These are phyloP conservation scores for Pseudorasbora parva DNA, from an alignment of 2,113 vertebrate genomes.

Conservation along the genomic window DNA sequence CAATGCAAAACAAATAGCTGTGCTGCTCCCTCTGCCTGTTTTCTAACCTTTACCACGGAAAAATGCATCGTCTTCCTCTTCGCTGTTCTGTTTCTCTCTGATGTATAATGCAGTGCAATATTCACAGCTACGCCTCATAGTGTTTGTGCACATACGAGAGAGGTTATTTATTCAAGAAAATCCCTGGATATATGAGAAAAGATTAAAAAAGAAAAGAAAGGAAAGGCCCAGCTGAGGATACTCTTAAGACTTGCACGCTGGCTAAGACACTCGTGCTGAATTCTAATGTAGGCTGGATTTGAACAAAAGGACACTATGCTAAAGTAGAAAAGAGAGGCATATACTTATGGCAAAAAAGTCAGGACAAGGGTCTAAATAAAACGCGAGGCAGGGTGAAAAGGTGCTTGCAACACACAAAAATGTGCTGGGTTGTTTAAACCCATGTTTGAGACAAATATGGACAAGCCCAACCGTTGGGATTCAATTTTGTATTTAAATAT, in stretches of 20 bases:
- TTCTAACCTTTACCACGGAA: conserved; percentile 68
- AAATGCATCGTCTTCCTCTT: conserved; percentile 53
- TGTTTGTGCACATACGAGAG: conserved; percentile 54
- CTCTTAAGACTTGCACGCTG: not conserved
- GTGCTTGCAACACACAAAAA: not conserved
- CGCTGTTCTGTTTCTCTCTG: conserved; percentile 37
- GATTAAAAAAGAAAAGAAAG: conserved; percentile 18
- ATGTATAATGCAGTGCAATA: conserved; percentile 49
- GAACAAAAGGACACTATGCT: not conserved
- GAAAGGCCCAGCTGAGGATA: conserved; percentile 22
- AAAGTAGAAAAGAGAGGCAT: not conserved
- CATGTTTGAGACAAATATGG: too few species aligned
- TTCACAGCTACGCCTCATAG: conserved; percentile 50
- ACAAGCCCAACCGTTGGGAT: too few species aligned
- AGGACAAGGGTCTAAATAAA: not conserved
- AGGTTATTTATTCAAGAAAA: conserved; percentile 65
- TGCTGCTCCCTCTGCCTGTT: conserved; percentile 43
- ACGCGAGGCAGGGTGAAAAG: not conserved
- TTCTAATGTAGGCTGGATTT: conserved; percentile 20
- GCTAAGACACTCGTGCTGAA: not conserved
- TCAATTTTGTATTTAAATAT: too few species aligned
- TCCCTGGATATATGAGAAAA: conserved; percentile 51
- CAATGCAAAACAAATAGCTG: conserved; percentile 49
- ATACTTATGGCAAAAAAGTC: not conserved
- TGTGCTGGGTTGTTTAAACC: too few species aligned